Evolutionary conservation across 2,888 invertebrate genomes (phyloP).

Genomic region (Nasonovia ribisnigri): DNA sequence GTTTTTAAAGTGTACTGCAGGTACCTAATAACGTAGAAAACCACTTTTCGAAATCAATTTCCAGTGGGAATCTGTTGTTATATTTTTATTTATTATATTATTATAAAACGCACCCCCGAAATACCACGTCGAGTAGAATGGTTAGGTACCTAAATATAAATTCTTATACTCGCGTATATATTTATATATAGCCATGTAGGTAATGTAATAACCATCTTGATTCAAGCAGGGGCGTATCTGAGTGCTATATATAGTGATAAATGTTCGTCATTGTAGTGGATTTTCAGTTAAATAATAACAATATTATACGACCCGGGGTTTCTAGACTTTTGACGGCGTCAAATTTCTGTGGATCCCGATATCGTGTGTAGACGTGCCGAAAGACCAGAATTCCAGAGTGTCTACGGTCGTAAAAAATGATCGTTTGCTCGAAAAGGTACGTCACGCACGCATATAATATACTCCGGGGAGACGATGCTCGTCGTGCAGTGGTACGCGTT

Average conservation of each 20-base stretch:
- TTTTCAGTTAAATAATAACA: not conserved
- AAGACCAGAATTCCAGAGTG: not conserved
- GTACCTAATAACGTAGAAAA: slow-evolving; percentile 17
- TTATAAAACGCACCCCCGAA: not conserved
- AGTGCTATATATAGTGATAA: not conserved
- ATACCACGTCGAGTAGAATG: not conserved
- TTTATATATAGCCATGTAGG: not conserved
- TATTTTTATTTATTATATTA: not conserved
- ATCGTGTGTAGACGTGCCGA: slow-evolving; percentile 2
- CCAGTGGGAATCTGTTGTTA: not conserved
- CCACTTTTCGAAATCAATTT: slow-evolving; percentile 9
- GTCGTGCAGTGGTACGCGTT: not conserved
- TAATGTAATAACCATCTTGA: slow-evolving; percentile 9
- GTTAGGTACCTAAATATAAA: not conserved
- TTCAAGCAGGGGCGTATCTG: not conserved
- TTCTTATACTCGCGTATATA: not conserved
- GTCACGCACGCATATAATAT: not conserved
- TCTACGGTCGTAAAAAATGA: not conserved
- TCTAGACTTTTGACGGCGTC: not conserved
- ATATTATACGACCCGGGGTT: not conserved
- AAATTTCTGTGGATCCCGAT: not conserved
- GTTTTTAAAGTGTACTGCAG: not conserved
- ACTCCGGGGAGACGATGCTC: not conserved
- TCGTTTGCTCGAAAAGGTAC: not conserved
- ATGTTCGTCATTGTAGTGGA: not conserved